phyloP scores from a whole-genome alignment of 2,113 vertebrate species.

The Trogon melanurus region DNA sequence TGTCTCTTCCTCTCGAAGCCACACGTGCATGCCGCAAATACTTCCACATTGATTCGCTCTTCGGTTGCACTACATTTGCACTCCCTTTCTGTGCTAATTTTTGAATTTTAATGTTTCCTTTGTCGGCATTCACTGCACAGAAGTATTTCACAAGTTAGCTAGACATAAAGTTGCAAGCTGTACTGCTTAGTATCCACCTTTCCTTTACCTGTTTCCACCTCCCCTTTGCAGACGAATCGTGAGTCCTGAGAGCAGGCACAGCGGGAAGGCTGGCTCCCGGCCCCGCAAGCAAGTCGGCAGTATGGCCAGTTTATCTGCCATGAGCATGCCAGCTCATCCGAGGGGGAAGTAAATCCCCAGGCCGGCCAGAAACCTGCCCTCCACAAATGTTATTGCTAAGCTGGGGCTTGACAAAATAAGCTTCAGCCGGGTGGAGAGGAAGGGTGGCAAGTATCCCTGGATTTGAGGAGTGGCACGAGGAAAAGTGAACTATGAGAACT shows the following conservation, averaged over 20 bases:
- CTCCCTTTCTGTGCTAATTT: background rate
- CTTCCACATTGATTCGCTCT: background rate
- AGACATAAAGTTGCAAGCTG: background rate
- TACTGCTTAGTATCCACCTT: background rate
- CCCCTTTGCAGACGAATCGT: background rate
- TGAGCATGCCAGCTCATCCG: fast-evolving
- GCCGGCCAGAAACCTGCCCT: background rate
- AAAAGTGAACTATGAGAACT: background rate
- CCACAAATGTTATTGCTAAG: background rate
- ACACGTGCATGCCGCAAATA: fast-evolving
- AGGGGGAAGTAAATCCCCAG: background rate
- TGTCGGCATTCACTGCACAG: background rate
- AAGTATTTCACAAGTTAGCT: background rate
- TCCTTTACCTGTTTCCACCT: background rate
- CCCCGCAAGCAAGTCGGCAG: fast-evolving
- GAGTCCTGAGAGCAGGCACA: fast-evolving
- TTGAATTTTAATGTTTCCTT: background rate
- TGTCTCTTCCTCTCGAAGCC: background rate
- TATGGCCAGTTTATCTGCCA: fast-evolving
- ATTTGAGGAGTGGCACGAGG: background rate
- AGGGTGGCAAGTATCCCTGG: background rate
- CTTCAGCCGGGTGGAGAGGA: background rate
- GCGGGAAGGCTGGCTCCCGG: background rate
- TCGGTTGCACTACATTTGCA: fast-evolving
- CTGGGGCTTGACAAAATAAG: background rate